Evolutionary conservation across 2,888 invertebrate genomes (phyloP), one percentile per base, ranked within the genome.

Genomic region (Drosophila picticornis): DNA sequence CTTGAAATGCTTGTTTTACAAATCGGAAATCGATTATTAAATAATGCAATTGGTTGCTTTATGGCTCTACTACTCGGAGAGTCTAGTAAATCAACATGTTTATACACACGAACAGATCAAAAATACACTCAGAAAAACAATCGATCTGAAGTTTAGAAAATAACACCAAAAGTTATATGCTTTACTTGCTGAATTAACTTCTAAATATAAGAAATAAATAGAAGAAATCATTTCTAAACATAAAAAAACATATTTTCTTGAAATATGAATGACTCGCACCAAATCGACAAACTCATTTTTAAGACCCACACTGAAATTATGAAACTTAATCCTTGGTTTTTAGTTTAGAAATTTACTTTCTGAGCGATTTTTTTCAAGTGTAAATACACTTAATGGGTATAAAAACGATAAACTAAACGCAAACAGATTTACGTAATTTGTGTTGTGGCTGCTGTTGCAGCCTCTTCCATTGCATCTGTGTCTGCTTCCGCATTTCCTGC

Each of bases 401-500:
- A 48, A 64, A 50, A 52, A 22, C n/a, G 25, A 34, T 40, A 16
- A 48, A n/a, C 36, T 34, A 34, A 67, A 36, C 55, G 46, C 55
- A 31, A 55, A 57, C 62, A 34, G 40, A 22, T 72, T 84, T 84
- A 84, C 84, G 31, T 69, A 64, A 84, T 74, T 74, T 77, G 48
- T 51, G 72, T 40, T 51, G 81, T 60, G 48, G 86, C 83, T 63
- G 72, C 69, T 57, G 67, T 43, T 11, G 65, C 77, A 60, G 68
- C 65, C 60, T 60, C 63, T 22, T 71, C 65, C 73, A 77, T 66
- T 50, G 58, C 48, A 19, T 69, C 63, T 25, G 19, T 48, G 38
- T 56, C 60, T 64, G 73, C 74, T 77, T 79, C 82, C 75, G 82
- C 29, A 53, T 86, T 81, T 58, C 63, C 77, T 63, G 67, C 66